Evolutionary conservation across 2,113 vertebrate genomes (phyloP), one percentile per base, ranked within the genome.

Genomic region (Bombycilla garrulus): DNA sequence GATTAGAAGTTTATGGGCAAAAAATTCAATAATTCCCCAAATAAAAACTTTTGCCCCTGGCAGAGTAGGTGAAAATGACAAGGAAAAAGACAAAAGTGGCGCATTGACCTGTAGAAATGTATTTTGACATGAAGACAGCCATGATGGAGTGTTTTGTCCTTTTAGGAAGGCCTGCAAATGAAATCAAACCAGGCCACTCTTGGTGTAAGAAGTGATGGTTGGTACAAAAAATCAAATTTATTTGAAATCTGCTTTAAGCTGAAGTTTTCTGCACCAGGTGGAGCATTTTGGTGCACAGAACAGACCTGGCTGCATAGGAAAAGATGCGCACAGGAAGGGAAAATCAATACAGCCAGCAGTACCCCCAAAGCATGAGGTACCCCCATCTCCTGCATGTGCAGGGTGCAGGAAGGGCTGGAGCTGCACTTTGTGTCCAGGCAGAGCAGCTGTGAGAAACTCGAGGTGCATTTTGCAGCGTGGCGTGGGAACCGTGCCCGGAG

Each of bases 401-500:
- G 92, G 82, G 76, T 40, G 85, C 78, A 90, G 91, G 81, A 65
- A 66, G 69, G 65, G 5, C 70, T 15, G 44, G 38, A 58, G 81
- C 92, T 88, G 40, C 91, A 60, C 60, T 66, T 38, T 56, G 87
- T 28, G 80, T 72, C 71, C 16, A 35, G 73, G 67, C 94, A 92
- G 28, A 69, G 86, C 82, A 4, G 8, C 89, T 93, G 92, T 86
- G 95, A 93, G 92, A 96, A 94, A 85, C 80, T 71, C 54, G 19
- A 88, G 76, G 79, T 29, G 2, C 44, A 0, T 50, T 82, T 20
- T 79, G 84, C 61, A 47, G 10, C 5, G 56, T 7, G 36, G 96
- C 93, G 95, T 97, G 97, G 97, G 96, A 97, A 97, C 91, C 1
- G 24, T 54, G 88, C 69, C 82, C 36, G 40, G 87, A 77, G 81